These are phyloP conservation scores for Sylvicola cinctus DNA, from an alignment of 2,888 invertebrate species.

Conservation along the genomic window DNA sequence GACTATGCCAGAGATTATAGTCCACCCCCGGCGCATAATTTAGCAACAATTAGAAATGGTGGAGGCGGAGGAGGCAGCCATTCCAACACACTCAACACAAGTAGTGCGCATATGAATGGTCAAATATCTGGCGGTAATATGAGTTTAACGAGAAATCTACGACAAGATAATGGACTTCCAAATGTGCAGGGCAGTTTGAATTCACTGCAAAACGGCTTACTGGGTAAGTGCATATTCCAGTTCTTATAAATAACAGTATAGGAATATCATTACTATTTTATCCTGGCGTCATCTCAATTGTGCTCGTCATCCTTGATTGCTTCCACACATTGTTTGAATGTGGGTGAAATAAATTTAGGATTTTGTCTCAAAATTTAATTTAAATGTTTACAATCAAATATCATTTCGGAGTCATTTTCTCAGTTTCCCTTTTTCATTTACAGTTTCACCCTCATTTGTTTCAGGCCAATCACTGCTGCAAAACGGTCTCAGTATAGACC, in stretches of 20 bases:
- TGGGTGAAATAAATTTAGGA: background rate
- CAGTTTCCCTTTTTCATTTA: background rate
- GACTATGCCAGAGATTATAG: conserved; percentile 67
- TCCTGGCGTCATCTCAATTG: background rate
- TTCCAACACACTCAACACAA: no score
- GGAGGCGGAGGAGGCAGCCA: no score
- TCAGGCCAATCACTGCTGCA: background rate
- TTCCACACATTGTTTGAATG: background rate
- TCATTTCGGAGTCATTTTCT: no score
- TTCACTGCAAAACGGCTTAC: conserved; percentile 21
- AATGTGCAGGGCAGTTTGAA: conserved; percentile 22
- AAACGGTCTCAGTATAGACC: conserved; percentile 32
- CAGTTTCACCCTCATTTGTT: conserved; percentile 1
- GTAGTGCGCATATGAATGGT: no score
- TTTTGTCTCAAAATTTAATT: background rate
- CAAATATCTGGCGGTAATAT: conserved; percentile 10
- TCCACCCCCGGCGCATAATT: conserved; percentile 42
- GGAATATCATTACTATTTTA: background rate
- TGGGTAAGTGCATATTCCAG: conserved; percentile 1
- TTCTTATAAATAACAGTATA: no score
- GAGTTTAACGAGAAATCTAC: conserved; percentile 17
- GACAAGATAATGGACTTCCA: conserved; percentile 24
- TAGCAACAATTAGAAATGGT: no score
- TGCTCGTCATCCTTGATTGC: background rate
- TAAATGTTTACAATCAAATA: no score